Evolutionary conservation across 1,140 invertebrate genomes (phyloP).

Genomic region (Bombus huntii): DNA sequence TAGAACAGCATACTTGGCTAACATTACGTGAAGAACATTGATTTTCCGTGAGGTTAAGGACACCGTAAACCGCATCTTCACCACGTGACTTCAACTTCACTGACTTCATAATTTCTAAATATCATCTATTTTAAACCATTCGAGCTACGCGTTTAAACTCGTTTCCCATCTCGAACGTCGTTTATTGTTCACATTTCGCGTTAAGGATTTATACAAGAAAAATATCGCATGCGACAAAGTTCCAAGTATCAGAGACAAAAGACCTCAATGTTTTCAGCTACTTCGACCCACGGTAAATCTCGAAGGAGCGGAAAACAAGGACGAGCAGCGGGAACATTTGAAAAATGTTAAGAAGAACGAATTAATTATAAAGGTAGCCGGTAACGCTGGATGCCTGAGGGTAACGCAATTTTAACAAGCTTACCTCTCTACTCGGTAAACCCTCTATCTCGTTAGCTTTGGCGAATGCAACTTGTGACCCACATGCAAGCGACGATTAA

Average conservation of each 20-base stretch:
- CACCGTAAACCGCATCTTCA: constrained; percentile 52
- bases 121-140: not conserved
- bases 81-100: constrained; percentile 56
- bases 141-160: not conserved
- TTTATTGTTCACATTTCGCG: no score
- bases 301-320: constrained; percentile 40
- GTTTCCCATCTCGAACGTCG: not conserved
- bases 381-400: not conserved
- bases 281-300: constrained; percentile 46
- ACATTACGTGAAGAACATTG: constrained; percentile 65
- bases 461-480: constrained; percentile 79
- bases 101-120: constrained; percentile 27
- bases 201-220: not conserved
- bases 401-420: constrained; percentile 73
- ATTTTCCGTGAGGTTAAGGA: constrained; percentile 75
- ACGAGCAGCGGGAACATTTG: not conserved
- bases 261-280: constrained; percentile 22
- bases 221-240: not conserved
- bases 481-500: constrained; percentile 81
- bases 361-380: constrained; percentile 1
- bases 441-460: constrained; percentile 79
- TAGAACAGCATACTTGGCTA: not conserved
- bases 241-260: not conserved
- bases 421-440: constrained; percentile 78
- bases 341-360: not conserved